Evolutionary conservation across 2,888 invertebrate species (phyloP), one percentile per base, ranked within the genome.

Genomic region (Catocala sponsa): DNA sequence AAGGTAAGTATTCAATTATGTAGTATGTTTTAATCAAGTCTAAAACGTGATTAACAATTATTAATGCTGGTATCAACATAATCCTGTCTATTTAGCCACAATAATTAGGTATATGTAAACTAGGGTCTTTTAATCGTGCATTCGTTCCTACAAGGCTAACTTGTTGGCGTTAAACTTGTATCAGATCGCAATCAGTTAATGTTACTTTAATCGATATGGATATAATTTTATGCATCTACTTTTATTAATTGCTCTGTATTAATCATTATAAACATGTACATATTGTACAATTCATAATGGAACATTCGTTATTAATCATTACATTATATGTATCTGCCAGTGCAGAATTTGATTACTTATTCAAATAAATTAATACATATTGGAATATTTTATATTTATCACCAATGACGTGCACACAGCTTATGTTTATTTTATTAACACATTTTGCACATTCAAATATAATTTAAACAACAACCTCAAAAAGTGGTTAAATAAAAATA

Each of bases 141-240:
- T 81, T 83, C 68, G 66, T 80, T 70, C 67, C 68, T 78, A 77
- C 84, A 86, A 87, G 88, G 87, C 72, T 78, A 87, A 84, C 86
- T 72, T 65, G 85, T 38, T 12, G 7, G 15, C 7, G 46, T 7
- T 15, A 25, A 46, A 46, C 44, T 44, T 44, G 12, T 44, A 12
- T 13, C 10, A 38, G 35, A 7, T 9, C 5, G 35, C 35, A 80
- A 83, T 83, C 71, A 77, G 64, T 78, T 68, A 75, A 63, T 75
- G 47, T 68, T 68, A 1, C n/a, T 6, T 44, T 43, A 63, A 60
- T 60, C 52, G 59, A 57, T 68, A 55, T 68, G 54, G 52, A 59
- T 62, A 63, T 38, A 38, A 6, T 35, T 25, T 15, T 47, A 25
- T 47, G 47, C 32, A 47, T 47, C 10, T 11, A 47, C 25, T 47